Evolutionary conservation across 2,888 invertebrate genomes (phyloP).

Genomic region (Rapana venosa): DNA sequence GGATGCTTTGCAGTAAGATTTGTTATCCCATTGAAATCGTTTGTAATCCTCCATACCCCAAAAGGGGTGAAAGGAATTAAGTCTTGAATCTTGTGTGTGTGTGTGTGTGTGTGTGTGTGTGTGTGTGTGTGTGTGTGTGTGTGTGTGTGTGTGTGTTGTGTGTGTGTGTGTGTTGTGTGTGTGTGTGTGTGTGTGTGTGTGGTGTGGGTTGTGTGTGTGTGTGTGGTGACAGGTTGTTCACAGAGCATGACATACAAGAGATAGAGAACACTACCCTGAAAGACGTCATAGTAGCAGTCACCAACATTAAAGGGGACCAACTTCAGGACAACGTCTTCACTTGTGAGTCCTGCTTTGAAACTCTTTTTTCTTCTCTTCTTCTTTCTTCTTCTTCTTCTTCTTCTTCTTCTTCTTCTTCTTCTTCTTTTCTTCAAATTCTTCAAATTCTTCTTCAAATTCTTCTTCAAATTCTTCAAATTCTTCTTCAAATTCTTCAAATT

Average conservation of each 20-base stretch:
- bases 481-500: too few relatives aligned
- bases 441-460: neutral
- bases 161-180: too few relatives aligned
- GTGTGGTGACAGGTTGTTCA: conserved; percentile 86
- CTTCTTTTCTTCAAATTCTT: neutral
- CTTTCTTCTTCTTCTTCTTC: neutral
- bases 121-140: too few relatives aligned
- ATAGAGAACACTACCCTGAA: conserved; percentile 89
- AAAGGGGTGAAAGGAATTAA: too few relatives aligned
- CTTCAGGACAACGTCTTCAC: conserved; percentile 53
- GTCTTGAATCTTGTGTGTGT: too few relatives aligned
- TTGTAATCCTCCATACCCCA: too few relatives aligned
- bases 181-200: neutral
- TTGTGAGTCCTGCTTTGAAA: conserved; percentile 33
- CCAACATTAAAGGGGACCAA: conserved; percentile 46
- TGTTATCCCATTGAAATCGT: too few relatives aligned
- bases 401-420: neutral
- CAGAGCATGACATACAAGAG: conserved; percentile 88
- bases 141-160: too few relatives aligned
- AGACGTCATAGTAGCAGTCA: conserved; percentile 83
- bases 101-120: too few relatives aligned
- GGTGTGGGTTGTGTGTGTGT: neutral
- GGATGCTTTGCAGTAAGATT: too few relatives aligned
- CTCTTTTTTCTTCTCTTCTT: too few relatives aligned
- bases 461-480: too few relatives aligned